These are phyloP conservation scores for Ammodytes dubius DNA, from an alignment of 2,113 vertebrate genomes.

Conservation along the genomic window DNA sequence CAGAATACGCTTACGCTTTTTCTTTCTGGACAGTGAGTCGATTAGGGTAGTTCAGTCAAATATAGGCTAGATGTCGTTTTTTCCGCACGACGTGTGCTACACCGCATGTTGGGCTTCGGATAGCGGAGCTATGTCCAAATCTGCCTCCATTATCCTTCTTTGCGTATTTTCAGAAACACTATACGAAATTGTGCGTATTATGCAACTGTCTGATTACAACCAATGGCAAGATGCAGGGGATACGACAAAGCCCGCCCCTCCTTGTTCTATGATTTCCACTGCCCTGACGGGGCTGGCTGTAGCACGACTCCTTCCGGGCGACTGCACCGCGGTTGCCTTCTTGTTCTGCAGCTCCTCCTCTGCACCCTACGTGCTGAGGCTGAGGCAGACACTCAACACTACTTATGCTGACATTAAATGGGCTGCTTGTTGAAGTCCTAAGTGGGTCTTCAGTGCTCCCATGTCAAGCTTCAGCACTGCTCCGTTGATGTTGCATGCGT, in stretches of 20 bases:
- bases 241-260: slow-evolving; percentile 63
- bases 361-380: slow-evolving; percentile 7
- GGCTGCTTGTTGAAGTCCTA: slow-evolving; percentile 13
- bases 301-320: slow-evolving; percentile 56
- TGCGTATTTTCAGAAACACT: slow-evolving; percentile 77
- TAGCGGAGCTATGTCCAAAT: background rate
- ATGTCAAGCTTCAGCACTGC: slow-evolving; percentile 11
- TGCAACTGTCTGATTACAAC: slow-evolving; percentile 45
- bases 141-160: slow-evolving; percentile 40
- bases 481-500: background rate
- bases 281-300: slow-evolving; percentile 19
- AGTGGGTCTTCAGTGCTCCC: background rate
- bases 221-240: slow-evolving; percentile 62
- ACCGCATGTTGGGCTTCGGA: background rate
- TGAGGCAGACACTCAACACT: slow-evolving; percentile 1
- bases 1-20: background rate
- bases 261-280: slow-evolving; percentile 34
- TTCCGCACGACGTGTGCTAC: fast-evolving
- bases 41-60: background rate
- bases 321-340: slow-evolving; percentile 39
- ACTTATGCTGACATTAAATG: background rate
- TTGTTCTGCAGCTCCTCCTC: slow-evolving; percentile 45
- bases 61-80: background rate
- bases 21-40: background rate
- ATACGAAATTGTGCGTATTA: slow-evolving; percentile 57